These are phyloP conservation scores for Andrena trimmerana DNA, from an alignment of 2,888 invertebrate genomes.

Conservation along the genomic window DNA sequence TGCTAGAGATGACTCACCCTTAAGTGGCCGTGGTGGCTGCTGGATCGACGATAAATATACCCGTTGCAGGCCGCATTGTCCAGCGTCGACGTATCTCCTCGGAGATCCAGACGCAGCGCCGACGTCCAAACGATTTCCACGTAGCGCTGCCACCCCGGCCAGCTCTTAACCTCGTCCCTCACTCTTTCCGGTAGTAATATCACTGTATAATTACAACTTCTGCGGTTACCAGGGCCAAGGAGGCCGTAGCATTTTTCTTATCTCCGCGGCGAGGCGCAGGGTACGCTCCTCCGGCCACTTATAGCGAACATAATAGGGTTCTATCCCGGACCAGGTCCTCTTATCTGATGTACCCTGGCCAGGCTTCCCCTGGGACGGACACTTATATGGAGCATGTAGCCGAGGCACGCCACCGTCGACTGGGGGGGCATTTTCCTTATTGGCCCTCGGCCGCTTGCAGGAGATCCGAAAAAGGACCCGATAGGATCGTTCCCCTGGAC, in stretches of 20 bases:
- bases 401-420: constrained; percentile 49
- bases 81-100: constrained; percentile 48
- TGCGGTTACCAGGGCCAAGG: constrained; percentile 50
- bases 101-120: constrained; percentile 45
- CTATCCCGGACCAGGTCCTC: constrained; percentile 64
- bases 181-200: constrained; percentile 66
- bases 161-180: constrained; percentile 25
- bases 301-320: constrained; percentile 70
- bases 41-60: constrained; percentile 61
- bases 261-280: constrained; percentile 36
- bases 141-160: background rate
- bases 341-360: constrained; percentile 71
- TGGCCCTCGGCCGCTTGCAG: constrained; percentile 45
- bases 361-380: constrained; percentile 65
- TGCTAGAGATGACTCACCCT: constrained; percentile 40
- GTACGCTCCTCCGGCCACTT: constrained; percentile 49
- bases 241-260: constrained; percentile 62
- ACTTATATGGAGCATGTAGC: constrained; percentile 64
- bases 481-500: constrained; percentile 40
- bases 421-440: constrained; percentile 65
- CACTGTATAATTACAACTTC: constrained; percentile 70
- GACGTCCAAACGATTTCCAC: constrained; percentile 36
- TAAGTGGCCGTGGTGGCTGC: constrained; percentile 22
- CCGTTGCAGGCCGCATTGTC: constrained; percentile 39
- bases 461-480: constrained; percentile 55